These are phyloP conservation scores for Ploceus nigricollis DNA, from an alignment of 2,113 vertebrate genomes.

Conservation along the genomic window DNA sequence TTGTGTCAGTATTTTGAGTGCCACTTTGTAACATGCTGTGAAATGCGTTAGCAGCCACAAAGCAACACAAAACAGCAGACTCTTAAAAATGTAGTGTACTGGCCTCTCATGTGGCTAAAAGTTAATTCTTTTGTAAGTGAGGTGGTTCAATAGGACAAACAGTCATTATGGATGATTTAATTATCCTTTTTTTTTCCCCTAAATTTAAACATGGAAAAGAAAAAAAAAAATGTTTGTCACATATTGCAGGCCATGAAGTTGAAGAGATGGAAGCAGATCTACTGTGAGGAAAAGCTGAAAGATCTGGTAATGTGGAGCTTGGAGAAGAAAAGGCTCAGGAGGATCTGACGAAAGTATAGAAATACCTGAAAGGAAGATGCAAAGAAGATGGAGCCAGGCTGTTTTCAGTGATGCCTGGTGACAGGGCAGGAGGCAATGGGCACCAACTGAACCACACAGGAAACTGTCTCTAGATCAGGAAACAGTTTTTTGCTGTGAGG, in stretches of 20 bases:
- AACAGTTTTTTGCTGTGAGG: neutral
- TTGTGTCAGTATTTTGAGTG: neutral
- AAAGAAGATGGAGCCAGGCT: neutral
- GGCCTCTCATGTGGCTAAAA: neutral
- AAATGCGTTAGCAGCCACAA: accelerated
- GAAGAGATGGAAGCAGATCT: neutral
- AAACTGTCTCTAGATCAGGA: neutral
- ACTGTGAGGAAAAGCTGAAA: neutral
- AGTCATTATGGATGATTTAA: neutral
- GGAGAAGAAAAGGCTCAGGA: neutral
- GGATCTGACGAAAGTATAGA: neutral
- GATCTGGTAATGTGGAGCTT: neutral
- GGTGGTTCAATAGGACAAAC: neutral
- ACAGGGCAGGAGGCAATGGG: neutral
- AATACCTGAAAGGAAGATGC: neutral
- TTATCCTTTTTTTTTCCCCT: accelerated
- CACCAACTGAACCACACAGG: neutral
- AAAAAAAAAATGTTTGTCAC: neutral
- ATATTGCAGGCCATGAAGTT: neutral
- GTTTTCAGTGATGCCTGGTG: neutral
- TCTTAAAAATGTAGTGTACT: neutral
- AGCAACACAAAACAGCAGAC: neutral
- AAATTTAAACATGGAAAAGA: neutral
- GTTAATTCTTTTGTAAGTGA: neutral
- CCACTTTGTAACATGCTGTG: neutral